A percentile compares a stretch with the other conserved stretches of the same genome.
Evolutionary conservation across 1,140 invertebrate genomes (phyloP).

Genomic region (Linepithema humile): DNA sequence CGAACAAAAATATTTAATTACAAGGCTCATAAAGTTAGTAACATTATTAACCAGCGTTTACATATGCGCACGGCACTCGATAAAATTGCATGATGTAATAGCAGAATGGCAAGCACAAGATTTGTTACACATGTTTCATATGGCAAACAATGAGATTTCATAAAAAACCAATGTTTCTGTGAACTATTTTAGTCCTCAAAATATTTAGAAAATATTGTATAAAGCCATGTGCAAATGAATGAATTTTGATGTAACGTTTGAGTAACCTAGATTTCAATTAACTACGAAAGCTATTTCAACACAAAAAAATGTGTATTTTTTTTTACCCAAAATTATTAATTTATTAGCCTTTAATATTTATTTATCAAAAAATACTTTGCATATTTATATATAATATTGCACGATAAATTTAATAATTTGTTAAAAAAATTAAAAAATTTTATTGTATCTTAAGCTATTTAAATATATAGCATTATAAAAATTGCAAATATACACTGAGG

Average conservation of each 20-base stretch:
- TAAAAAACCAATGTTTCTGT: constrained; percentile 27
- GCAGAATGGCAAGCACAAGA: constrained; percentile 18
- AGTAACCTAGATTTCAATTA: too few species aligned
- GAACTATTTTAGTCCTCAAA: background rate
- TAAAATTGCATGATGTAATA: constrained; percentile 30
- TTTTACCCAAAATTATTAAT: background rate
- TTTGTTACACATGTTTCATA: constrained; percentile 12
- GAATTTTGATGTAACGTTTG: background rate
- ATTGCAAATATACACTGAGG: background rate
- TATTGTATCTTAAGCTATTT: too few species aligned
- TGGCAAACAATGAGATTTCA: constrained; percentile 43
- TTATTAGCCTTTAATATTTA: too few species aligned
- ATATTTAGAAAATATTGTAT: constrained; percentile 8
- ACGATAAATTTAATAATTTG: too few species aligned
- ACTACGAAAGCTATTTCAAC: background rate
- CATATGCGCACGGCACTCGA: constrained; percentile 19
- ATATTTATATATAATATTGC: too few species aligned
- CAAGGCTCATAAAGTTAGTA: constrained; percentile 12
- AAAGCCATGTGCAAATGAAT: background rate
- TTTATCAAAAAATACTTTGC: too few species aligned
- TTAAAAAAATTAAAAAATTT: too few species aligned
- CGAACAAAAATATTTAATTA: constrained; percentile 45
- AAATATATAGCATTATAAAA: too few species aligned
- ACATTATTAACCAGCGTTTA: constrained; percentile 40
- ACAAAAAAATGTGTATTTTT: background rate